Base-by-base conservation (phyloP, 1,140 invertebrate genomes). In the Batillaria attramentaria region DNA sequence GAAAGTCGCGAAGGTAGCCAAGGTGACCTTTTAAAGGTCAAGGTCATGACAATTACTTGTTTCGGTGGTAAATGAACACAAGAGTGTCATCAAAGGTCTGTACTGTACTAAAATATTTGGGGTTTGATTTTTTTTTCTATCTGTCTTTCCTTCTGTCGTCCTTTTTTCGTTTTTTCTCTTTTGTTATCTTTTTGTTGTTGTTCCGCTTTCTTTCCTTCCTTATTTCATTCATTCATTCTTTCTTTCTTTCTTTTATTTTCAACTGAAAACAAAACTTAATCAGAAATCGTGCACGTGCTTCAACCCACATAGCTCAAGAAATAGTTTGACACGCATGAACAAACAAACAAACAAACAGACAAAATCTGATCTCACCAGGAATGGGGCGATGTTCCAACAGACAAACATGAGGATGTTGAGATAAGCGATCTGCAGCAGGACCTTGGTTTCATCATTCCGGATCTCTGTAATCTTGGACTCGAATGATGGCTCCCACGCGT, bases 301-400 rank as follows among this genome's bases (percentile, higher is more conserved):
- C n/a, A n/a, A n/a, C n/a, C n/a, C n/a, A n/a, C n/a, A n/a, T n/a
- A n/a, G n/a, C n/a, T n/a, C n/a, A n/a, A n/a, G n/a, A n/a, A n/a
- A n/a, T n/a, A n/a, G n/a, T n/a, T n/a, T n/a, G n/a, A n/a, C n/a
- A n/a, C n/a, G n/a, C n/a, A n/a, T n/a, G n/a, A n/a, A n/a, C n/a
- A n/a, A n/a, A n/a, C n/a, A n/a, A n/a, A n/a, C n/a, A n/a, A n/a
- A n/a, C n/a, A n/a, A n/a, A n/a, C n/a, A n/a, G n/a, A n/a, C n/a
- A n/a, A n/a, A n/a, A n/a, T n/a, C n/a, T n/a, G n/a, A n/a, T n/a
- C 79, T 84, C 69, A 88, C 86, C 37, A 98, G 92, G 91, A 98
- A 98, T 28, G 97, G 97, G 8, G 97, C 96, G 91, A 95, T 97
- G 2, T 95, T 95, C 96, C 97, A 98, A 81, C 97, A 95, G 89